Conservation (phyloP, 1,140 invertebrate genomes). For the Apis mellifera region Amel_HAv3.1 CM009935.2:7314501-7315000, state of each 20-base stretch:
- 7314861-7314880: no score
- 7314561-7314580: neutral
- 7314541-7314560: slow-evolving; percentile 6
- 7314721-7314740: neutral
- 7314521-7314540: neutral
- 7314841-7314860: no score
- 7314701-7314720: neutral
- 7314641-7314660: neutral
- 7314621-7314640: neutral
- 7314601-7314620: no score
- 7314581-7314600: neutral
- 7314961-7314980: no score
- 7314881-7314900: no score
- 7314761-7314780: no score
- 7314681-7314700: neutral
- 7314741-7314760: neutral
- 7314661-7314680: neutral
- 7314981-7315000: no score
- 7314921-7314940: no score
- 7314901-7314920: no score
- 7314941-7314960: no score
- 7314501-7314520: neutral
- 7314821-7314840: no score
- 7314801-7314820: no score
- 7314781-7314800: neutral